Evolutionary conservation across 2,113 vertebrate genomes (phyloP), one percentile per base, ranked within the genome.

Genomic region (Alethe diademata): DNA sequence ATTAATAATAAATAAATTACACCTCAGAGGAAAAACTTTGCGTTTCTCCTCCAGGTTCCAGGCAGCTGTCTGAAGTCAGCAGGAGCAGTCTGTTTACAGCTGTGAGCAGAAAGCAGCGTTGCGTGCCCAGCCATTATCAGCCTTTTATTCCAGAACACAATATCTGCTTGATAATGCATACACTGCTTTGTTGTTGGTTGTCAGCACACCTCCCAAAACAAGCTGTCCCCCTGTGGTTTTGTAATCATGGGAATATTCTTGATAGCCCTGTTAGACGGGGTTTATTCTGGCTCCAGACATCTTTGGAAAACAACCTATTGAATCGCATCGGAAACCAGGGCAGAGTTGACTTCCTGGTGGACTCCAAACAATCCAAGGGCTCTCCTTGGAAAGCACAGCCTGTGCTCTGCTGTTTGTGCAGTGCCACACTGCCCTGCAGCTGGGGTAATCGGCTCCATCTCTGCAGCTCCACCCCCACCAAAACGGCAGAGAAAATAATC

Each of bases 341-440:
- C 96, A 97, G 96, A 96, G 96, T 90, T 97, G 92, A 97, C 95
- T 98, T 98, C 98, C 98, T 97, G 96, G 85, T 79, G 81, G 84
- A 80, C 94, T 96, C 86, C 83, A 96, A 98, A 97, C 89, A 97
- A 96, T 97, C 89, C 90, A 88, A 80, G 73, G 74, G 72, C 61
- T 94, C 71, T 92, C 92, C 69, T 81, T 88, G 92, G 93, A 90
- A 95, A 95, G 92, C 95, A 93, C 96, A 96, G 93, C 76, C 72
- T 75, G 94, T 95, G 94, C 95, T 97, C 42, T 26, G 33, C 56
- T 97, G 53, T 97, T 98, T 97, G 93, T 92, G 95, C 92, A 95
- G 19, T 84, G 80, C 74, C 75, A 88, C 82, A 14, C 80, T 93
- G 78, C 88, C 86, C 78, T 88, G 86, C 61, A 88, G 78, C 88